Evolutionary conservation across 2,888 invertebrate genomes (phyloP), one percentile per base, ranked within the genome.

Genomic region (Nomada hirtipes): DNA sequence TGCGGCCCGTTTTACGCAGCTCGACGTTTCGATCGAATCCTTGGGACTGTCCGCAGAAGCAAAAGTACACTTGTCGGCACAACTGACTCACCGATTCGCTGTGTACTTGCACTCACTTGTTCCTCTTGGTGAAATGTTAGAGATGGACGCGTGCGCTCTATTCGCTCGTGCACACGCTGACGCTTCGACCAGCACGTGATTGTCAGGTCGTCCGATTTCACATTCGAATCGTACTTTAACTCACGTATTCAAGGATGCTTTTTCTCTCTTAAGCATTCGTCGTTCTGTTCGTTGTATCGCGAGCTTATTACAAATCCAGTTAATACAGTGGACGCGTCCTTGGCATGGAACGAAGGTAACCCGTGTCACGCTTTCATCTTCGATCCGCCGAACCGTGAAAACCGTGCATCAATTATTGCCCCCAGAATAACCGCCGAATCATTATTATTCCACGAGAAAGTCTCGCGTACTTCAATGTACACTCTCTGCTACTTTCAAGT

Each of bases 21-120:
- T 50, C 47, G 57, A 44, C 47, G 36, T 68, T 69, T 2, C 63
- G 44, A 69, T 78, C 26, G 36, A 47, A 60, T 73, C 55, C 67
- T 67, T 69, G 52, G 65, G 36, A 36, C 44, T 67, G 75, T 79
- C 75, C 61, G 42, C 60, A 50, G 57, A 47, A 36, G 47, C 53
- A 36, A 26, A 55, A 67, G 65, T 53, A 23, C 74, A 78, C 61
- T 73, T 60, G 78, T 13, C 47, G 44, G 44, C 36, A n/a, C 18
- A 18, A 15, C n/a, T 68, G 67, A 72, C 61, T 81, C 82, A 53
- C 53, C 11, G 13, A 15, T 15, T 2, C 23, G 18, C 47, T 47
- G 13, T 13, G 15, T 60, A 63, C 63, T 52, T 59, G 47, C 79
- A 70, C 29, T 67, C 60, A 23, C 47, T 26, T 47, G 50, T 29